Evolutionary conservation across 2,888 invertebrate species (phyloP), one percentile per base, ranked within the genome.

Genomic region (Drosophila tripunctata): DNA sequence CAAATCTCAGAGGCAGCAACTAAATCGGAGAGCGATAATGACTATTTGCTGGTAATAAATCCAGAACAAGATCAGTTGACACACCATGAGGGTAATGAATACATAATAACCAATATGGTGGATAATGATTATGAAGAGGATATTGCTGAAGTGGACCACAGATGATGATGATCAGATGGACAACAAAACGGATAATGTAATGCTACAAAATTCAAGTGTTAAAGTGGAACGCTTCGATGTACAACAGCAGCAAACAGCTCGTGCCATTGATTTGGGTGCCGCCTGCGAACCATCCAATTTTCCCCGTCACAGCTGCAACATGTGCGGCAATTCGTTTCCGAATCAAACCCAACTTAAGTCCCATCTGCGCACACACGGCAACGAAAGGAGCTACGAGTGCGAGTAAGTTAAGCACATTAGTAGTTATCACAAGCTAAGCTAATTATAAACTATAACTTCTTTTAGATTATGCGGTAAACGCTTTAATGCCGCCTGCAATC

Each of bases 401-500:
- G 81, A 81, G 81, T 81, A 62, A 50, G 71, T 67, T 1, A 1
- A 10, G 0, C 6, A 3, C 1, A 1, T 4, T n/a, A 8, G 2
- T 6, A 4, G 2, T 1, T n/a, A 5, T 2, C 27, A 7, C 3
- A 14, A 15, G n/a, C 8, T 27, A 15, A 6, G 0, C 2, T 43
- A 27, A 43, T 22, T 14, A 5, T 15, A 7, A 40, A 40, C 2
- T 40, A 5, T 27, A 1, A 12, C 14, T 1, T 43, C 10, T 58
- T 65, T 0, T 27, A 89, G 89, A 51, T 50, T 89, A 2, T 89
- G 89, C 35, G 67, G 44, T 1, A 89, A 88, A 43, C 64, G 78
- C 3, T 89, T 89, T 3, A 83, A 68, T 35, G 84, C 84, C 22
- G 77, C 85, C 21, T 87, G 88, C 14, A 90, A 89, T 56, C 70